Evolutionary conservation across 2,888 invertebrate genomes (phyloP), one percentile per base, ranked within the genome.

Genomic region (Catocala nupta): DNA sequence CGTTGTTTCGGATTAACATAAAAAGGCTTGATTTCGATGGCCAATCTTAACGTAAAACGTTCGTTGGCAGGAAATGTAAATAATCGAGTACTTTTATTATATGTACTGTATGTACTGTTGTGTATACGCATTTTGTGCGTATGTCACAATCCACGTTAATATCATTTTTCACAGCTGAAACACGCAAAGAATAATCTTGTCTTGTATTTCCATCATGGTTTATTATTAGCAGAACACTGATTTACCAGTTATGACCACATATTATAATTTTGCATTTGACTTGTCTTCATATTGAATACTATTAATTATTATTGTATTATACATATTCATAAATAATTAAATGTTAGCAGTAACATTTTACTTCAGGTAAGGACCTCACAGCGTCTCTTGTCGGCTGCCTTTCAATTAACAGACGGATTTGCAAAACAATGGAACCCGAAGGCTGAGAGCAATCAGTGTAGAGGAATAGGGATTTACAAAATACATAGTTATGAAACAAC

Each of bases 311-410:
- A 13, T 16, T 44, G 33, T 39, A 65, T 69, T 66, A 76, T 83
- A 71, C 77, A 85, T 87, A 86, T 85, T 85, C 78, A 85, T 84
- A 62, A 76, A 70, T 63, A n/a, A 68, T 70, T 54, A 57, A 57
- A 58, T 64, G 49, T 49, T 43, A 54, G 62, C 55, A 59, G 55
- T 55, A 64, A 60, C 33, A 48, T 66, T 65, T 57, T 50, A 49
- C 73, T 83, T 83, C 82, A 87, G 85, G 84, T 84, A 86, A 66
- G 81, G 79, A 81, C 84, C 81, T 76, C 84, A 81, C 82, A 81
- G 62, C 55, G 66, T 68, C 68, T 65, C 61, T 59, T 80, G 86
- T 81, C 89, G 90, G 90, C 86, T 79, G 66, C 63, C 75, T 79
- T 85, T 82, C 81, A 87, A 85, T 84, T 72, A 85, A 78, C 74